These are phyloP conservation scores for Oceanites oceanicus DNA, from an alignment of 2,113 vertebrate species.

Conservation along the genomic window DNA sequence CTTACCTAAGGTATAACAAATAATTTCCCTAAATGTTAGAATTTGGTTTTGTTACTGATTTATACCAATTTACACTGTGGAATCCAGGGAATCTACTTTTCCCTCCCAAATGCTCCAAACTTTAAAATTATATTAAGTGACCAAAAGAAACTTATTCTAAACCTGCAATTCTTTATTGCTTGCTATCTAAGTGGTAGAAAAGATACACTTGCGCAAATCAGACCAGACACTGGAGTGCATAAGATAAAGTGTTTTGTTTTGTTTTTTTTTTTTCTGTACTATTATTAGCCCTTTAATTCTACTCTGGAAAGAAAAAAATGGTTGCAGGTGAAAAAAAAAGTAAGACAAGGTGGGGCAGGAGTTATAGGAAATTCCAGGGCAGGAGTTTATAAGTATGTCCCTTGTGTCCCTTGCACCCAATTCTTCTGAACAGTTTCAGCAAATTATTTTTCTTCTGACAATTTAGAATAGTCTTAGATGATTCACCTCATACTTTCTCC, in stretches of 20 bases:
- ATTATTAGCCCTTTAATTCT: background rate
- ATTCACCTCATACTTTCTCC: background rate
- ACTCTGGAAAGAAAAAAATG: background rate
- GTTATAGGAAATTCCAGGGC: background rate
- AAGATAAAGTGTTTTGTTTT: background rate
- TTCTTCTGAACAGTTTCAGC: background rate
- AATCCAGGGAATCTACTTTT: background rate
- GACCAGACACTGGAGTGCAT: rapidly evolving
- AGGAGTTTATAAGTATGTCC: background rate
- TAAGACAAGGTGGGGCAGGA: background rate
- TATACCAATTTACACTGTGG: background rate
- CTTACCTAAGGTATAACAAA: background rate
- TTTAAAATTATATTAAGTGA: background rate
- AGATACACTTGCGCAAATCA: background rate
- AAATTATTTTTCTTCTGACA: background rate
- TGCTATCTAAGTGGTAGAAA: background rate
- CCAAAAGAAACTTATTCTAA: background rate
- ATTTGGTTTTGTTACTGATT: background rate
- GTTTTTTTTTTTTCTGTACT: background rate
- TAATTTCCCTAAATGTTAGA: background rate
- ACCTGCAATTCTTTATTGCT: background rate
- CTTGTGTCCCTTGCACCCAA: background rate
- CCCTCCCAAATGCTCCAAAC: background rate
- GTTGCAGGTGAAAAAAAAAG: background rate
- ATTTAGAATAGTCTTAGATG: background rate